Evolutionary conservation across 2,113 vertebrate genomes (phyloP).

Genomic region (Halcyon senegalensis): DNA sequence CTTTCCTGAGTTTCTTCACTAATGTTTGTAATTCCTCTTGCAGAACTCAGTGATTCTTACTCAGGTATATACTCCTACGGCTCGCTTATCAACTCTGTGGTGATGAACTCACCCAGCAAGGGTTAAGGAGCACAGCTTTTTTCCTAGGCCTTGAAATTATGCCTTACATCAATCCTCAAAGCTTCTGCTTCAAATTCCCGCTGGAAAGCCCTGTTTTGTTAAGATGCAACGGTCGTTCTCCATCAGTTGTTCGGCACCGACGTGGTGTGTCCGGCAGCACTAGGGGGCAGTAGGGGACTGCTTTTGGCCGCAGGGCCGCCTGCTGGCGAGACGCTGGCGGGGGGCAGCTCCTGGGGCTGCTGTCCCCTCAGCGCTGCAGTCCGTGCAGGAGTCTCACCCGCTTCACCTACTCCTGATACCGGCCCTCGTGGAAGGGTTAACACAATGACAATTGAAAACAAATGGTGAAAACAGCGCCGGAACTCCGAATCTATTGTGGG

Average conservation of each 20-base stretch:
- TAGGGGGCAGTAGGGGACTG: conserved; percentile 55
- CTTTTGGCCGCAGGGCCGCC: not conserved
- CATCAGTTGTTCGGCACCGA: not conserved
- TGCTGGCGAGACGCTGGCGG: too few species aligned
- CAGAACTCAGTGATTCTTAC: not conserved
- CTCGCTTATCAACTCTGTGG: fast-evolving
- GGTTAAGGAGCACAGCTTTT: not conserved
- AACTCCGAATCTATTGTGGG: fast-evolving
- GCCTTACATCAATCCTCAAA: fast-evolving
- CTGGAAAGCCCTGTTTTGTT: not conserved
- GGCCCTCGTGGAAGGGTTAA: not conserved
- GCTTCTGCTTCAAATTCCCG: fast-evolving
- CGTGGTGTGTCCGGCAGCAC: not conserved
- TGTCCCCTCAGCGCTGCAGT: too few species aligned
- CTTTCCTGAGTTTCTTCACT: not conserved
- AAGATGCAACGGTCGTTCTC: too few species aligned
- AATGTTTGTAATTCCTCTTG: not conserved
- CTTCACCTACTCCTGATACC: not conserved
- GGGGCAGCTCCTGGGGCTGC: too few species aligned
- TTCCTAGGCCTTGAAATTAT: too few species aligned
- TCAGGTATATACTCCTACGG: not conserved
- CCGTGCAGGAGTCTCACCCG: not conserved
- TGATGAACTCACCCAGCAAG: not conserved
- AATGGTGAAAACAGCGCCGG: fast-evolving
- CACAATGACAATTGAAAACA: fast-evolving